Evolutionary conservation across 1,140 invertebrate genomes (phyloP), one percentile per base, ranked within the genome.

Genomic region (Bemisia tabaci): DNA sequence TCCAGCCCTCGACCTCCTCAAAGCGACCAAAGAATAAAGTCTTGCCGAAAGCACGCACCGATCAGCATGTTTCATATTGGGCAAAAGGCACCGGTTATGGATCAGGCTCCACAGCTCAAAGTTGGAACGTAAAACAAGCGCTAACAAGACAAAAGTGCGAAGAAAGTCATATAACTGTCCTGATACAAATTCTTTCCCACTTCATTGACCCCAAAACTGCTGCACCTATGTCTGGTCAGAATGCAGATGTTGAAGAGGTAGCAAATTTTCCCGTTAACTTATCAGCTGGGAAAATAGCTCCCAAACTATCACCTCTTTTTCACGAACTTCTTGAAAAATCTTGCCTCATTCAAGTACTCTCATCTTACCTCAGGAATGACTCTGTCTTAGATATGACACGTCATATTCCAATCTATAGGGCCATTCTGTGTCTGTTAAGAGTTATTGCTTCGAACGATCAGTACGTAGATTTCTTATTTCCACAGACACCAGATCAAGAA

Each of bases 71-170:
- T 73, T 79, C 91, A 68, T 96, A 95, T 77, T 97, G 94, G 94
- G 94, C 94, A 0, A 96, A 96, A 74, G 89, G 78, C 70, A 94
- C 94, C 0, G 95, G 95, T 2, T 98, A 95, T 77, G 95, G 94
- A 21, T 95, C 94, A 0, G 95, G 95, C 1, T 95, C 92, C 1
- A 97, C 92, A 1, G 88, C 92, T 66, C 94, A 95, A 73, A 91
- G 90, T 26, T 97, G 94, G 94, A 94, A 97, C 77, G 91, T 96
- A 12, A 93, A 96, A 73, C 90, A 95, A 73, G 92, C 92, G 25
- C 76, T 97, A n/a, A 75, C 92, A 62, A 81, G 91, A 17, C 92
- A 95, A 75, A 85, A 86, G 62, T 90, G 88, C 69, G 92, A 97
- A 77, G 94, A 97, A 75, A 92, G 95, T 75, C 92, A 96, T 74